Conservation (phyloP, 2,888 invertebrate species). For the Platerodrilus igneus region DNA sequence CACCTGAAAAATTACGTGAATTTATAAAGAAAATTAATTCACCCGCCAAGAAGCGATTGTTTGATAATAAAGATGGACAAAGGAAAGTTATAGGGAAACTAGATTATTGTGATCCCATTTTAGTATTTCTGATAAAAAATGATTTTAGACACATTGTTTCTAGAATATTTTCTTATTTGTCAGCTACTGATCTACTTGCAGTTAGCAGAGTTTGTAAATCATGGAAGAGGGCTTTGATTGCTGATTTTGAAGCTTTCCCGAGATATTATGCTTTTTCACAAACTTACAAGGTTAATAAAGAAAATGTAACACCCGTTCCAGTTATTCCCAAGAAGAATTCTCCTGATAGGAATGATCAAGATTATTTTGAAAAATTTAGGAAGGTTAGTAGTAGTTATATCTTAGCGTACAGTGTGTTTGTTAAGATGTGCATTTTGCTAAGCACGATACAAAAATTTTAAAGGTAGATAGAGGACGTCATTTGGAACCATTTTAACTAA, state of each 20-base stretch:
- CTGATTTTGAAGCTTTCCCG: slow-evolving; percentile 14
- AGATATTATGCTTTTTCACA: slow-evolving; percentile 13
- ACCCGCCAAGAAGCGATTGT: slow-evolving; percentile 37
- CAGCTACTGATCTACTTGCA: slow-evolving; percentile 39
- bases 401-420: too few species aligned
- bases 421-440: too few species aligned
- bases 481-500: too few species aligned
- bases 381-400: slow-evolving; percentile 22
- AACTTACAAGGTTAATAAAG: slow-evolving; percentile 26
- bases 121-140: slow-evolving; percentile 18
- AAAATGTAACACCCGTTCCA: slow-evolving; percentile 22
- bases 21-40: slow-evolving; percentile 27
- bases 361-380: slow-evolving; percentile 16
- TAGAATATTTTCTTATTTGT: slow-evolving; percentile 36
- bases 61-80: slow-evolving; percentile 18
- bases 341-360: slow-evolving; percentile 15
- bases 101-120: slow-evolving; percentile 23
- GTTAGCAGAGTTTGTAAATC: slow-evolving; percentile 35
- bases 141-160: slow-evolving; percentile 35
- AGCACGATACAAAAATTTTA: too few species aligned
- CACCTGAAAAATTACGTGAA: slow-evolving; percentile 33
- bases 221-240: slow-evolving; percentile 25
- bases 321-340: slow-evolving; percentile 3
- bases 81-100: slow-evolving; percentile 10
- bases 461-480: too few species aligned